These are phyloP conservation scores for Thrips palmi DNA, from an alignment of 1,140 invertebrate species.

Conservation along the genomic window DNA sequence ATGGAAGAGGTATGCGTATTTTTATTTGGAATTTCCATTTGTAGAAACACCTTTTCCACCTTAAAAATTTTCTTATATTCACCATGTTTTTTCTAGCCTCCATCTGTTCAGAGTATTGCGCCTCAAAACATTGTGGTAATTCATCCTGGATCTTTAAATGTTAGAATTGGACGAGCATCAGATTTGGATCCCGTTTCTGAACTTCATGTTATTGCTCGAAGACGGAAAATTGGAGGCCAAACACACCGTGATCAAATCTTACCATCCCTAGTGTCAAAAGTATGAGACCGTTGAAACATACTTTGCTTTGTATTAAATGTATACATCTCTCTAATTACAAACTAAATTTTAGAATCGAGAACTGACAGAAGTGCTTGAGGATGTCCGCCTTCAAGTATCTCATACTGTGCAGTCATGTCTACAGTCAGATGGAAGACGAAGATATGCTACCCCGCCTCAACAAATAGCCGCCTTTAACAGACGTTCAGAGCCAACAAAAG, in stretches of 20 bases:
- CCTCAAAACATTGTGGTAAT: constrained; percentile 78
- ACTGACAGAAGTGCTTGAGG: constrained; percentile 55
- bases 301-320: not conserved
- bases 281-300: constrained; percentile 15
- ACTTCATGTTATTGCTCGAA: constrained; percentile 72
- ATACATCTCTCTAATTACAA: constrained; percentile 3
- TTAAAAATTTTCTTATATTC: too few species aligned
- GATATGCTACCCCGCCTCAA: constrained; percentile 69
- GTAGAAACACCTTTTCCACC: too few species aligned
- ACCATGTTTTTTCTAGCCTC: too few species aligned
- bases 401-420: constrained; percentile 68
- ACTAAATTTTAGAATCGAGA: constrained; percentile 32
- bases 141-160: constrained; percentile 78
- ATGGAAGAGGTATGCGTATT: too few species aligned
- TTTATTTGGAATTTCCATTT: too few species aligned
- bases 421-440: constrained; percentile 55
- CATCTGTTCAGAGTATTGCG: too few species aligned
- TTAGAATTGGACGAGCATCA: constrained; percentile 75
- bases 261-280: constrained; percentile 35
- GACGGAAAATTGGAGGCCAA: constrained; percentile 30
- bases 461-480: constrained; percentile 73
- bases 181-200: constrained; percentile 70
- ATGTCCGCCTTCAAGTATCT: constrained; percentile 59
- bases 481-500: constrained; percentile 50
- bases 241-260: constrained; percentile 43